These are phyloP conservation scores for Cervus canadensis DNA, from an alignment of 2,113 vertebrate genomes.

Conservation along the genomic window DNA sequence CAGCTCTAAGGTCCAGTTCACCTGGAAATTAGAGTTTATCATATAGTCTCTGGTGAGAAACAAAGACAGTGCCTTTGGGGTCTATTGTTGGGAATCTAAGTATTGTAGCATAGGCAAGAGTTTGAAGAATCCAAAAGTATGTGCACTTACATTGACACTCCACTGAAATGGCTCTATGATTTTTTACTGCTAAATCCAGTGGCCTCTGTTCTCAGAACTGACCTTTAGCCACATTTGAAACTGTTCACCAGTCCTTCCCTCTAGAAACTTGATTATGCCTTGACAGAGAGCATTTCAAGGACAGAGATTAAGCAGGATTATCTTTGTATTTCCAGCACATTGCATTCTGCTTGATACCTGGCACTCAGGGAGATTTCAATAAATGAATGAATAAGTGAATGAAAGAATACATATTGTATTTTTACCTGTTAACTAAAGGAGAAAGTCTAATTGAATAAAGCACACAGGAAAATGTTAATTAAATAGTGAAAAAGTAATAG, in stretches of 20 bases:
- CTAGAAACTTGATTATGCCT: background rate
- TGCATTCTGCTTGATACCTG: background rate
- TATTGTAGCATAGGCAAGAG: background rate
- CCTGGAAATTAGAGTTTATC: background rate
- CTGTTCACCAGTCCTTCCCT: background rate
- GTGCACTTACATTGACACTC: background rate
- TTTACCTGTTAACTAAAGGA: conserved; percentile 9
- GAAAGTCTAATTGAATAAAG: background rate
- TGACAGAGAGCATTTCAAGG: background rate
- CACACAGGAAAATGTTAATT: background rate
- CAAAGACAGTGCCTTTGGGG: background rate
- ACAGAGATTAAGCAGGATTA: background rate
- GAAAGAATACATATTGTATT: background rate
- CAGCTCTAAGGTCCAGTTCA: background rate
- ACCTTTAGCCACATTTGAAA: background rate
- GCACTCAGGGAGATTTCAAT: background rate
- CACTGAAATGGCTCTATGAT: background rate
- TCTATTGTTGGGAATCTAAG: background rate
- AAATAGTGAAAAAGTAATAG: background rate
- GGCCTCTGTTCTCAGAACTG: background rate
- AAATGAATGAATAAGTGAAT: background rate
- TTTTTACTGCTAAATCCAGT: background rate
- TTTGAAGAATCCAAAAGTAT: background rate
- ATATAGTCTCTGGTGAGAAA: background rate
- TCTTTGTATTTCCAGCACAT: background rate